Conservation (phyloP, 23 tunicate genomes). For the Oikopleura albicans region DNA sequence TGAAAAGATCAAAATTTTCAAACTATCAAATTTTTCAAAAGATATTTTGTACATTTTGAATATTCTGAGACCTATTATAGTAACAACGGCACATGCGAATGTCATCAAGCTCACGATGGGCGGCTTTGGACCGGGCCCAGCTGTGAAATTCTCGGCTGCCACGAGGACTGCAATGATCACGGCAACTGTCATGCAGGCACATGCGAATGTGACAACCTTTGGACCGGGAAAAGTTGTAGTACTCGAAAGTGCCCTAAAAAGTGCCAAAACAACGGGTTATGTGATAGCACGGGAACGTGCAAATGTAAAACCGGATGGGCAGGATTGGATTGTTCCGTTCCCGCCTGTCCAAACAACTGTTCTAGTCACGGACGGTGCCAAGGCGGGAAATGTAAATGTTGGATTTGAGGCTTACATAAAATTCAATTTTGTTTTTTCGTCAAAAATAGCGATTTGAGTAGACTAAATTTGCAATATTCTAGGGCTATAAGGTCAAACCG, state of each 20-base stretch:
- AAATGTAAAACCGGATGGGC: not conserved
- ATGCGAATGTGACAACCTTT: not conserved
- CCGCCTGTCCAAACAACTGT: not conserved
- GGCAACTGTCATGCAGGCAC: not conserved
- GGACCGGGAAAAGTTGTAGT: not conserved
- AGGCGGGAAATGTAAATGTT: not conserved
- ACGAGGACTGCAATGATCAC: not conserved
- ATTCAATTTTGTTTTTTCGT: no score
- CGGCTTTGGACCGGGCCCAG: not conserved
- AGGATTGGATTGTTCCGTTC: not conserved
- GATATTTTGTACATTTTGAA: no score
- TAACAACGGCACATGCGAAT: not conserved
- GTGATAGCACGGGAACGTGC: no score
- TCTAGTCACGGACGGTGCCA: not conserved
- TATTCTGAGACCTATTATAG: no score
- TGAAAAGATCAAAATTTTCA: no score
- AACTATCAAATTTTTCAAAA: no score
- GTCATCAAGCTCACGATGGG: not conserved
- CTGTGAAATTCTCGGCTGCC: not conserved
- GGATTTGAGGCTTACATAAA: no score
- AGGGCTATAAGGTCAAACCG: no score
- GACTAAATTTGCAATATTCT: no score
- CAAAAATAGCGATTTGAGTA: no score
- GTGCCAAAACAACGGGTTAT: not conserved
- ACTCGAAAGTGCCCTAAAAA: not conserved